These are phyloP conservation scores for Anguilla obscura DNA, from an alignment of 2,797 vertebrate genomes.

Conservation along the genomic window DNA sequence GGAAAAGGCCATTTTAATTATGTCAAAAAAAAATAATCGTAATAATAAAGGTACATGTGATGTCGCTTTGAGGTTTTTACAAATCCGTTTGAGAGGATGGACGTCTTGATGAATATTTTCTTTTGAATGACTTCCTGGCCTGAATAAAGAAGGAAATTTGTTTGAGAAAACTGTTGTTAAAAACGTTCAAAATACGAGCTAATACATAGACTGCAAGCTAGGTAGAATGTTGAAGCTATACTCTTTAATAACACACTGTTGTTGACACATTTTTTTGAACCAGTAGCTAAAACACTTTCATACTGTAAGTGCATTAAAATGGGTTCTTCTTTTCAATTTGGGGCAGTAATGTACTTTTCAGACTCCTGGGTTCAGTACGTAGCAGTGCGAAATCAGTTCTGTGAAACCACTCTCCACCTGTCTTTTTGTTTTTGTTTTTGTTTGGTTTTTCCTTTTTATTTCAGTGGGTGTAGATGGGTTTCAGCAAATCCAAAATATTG, in stretches of 20 bases:
- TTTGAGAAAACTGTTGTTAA: background rate
- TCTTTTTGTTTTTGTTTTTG: background rate
- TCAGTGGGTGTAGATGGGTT: background rate
- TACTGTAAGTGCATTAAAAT: background rate
- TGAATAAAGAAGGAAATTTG: background rate
- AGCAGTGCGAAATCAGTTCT: background rate
- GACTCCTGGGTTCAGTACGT: background rate
- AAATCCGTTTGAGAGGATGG: background rate
- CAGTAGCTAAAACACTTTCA: background rate
- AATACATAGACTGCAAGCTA: background rate
- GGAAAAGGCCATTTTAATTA: background rate
- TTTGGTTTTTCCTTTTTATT: background rate
- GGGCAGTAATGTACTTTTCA: background rate
- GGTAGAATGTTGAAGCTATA: background rate
- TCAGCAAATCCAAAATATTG: background rate
- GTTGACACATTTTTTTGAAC: background rate
- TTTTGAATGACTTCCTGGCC: background rate
- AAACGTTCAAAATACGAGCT: background rate
- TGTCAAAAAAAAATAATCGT: no score
- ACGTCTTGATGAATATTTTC: background rate
- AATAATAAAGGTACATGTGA: background rate
- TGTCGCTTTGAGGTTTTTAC: background rate
- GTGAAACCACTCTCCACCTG: background rate
- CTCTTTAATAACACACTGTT: background rate
- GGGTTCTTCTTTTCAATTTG: background rate